Conservation (phyloP, 2,888 invertebrate genomes). For the Caradrina clavipalpis region DNA sequence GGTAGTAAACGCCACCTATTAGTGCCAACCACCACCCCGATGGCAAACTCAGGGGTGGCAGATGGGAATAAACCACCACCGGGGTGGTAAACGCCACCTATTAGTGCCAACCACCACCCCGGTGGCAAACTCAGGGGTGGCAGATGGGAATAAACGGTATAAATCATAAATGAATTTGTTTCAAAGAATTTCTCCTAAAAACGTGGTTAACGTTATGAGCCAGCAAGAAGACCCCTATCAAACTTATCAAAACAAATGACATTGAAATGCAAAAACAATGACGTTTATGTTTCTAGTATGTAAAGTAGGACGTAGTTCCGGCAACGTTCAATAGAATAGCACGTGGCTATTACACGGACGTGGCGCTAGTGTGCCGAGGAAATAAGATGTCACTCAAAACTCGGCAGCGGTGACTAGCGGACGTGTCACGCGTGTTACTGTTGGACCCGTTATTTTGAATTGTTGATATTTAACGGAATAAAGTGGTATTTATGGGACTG, state of each 20-base stretch:
- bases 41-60: no score
- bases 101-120: no score
- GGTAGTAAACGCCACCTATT: no score
- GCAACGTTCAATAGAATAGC: conserved; percentile 70
- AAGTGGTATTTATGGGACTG: conserved; percentile 18
- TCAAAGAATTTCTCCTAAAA: not conserved
- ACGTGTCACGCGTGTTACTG: conserved; percentile 71
- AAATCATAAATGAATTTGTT: no score
- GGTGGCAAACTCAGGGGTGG: no score
- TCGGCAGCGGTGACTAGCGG: conserved; percentile 72
- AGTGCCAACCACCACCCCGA: no score
- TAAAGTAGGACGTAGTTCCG: conserved; percentile 75
- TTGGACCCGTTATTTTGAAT: conserved; percentile 53
- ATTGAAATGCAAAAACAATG: conserved; percentile 53
- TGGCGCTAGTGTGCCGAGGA: conserved; percentile 77
- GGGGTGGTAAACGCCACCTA: no score
- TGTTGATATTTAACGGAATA: conserved; percentile 53
- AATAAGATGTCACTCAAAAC: conserved; percentile 86
- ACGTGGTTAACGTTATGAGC: not conserved
- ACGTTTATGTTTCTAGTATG: conserved; percentile 59
- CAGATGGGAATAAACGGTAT: no score
- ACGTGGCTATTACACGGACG: conserved; percentile 59
- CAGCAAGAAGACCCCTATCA: conserved; percentile 30
- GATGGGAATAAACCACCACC: no score
- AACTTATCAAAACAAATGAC: conserved; percentile 34